A percentile compares a stretch with the other conserved stretches of the same genome.
Evolutionary conservation across 2,797 vertebrate species (phyloP).

Genomic region (Salarias fasciatus): DNA sequence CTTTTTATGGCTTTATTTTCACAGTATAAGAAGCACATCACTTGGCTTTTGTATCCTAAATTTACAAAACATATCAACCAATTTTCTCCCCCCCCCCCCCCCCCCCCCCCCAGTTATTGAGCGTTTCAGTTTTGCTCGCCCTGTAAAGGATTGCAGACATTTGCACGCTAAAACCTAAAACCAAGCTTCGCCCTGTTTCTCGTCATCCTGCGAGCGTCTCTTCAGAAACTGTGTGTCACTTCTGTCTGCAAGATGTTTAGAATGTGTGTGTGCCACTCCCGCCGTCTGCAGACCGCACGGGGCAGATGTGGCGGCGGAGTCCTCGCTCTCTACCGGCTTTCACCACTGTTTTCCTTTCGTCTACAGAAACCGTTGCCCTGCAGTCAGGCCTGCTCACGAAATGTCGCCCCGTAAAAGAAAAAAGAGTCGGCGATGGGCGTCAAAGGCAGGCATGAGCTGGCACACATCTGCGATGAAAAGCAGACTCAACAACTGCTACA

Average conservation of each 20-base stretch:
- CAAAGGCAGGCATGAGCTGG: constrained; percentile 62
- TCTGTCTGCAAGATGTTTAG: constrained; percentile 36
- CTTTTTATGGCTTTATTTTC: too few species aligned
- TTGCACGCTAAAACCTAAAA: too few species aligned
- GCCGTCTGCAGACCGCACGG: constrained; percentile 56
- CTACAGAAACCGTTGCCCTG: constrained; percentile 46
- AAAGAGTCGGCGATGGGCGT: constrained; percentile 26
- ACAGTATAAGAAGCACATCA: too few species aligned
- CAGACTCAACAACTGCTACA: constrained; percentile 35
- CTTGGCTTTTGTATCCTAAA: too few species aligned
- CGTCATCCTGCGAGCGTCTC: constrained; percentile 16
- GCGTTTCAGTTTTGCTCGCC: too few species aligned
- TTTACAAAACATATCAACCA: too few species aligned
- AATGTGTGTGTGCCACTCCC: constrained; percentile 40
- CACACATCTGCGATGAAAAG: constrained; percentile 58
- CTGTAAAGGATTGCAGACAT: too few species aligned
- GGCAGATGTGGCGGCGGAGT: constrained; percentile 44
- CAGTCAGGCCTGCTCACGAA: constrained; percentile 46
- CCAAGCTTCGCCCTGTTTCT: too few species aligned
- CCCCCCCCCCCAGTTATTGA: too few species aligned
- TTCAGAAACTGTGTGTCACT: constrained; percentile 24
- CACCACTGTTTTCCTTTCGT: constrained; percentile 55
- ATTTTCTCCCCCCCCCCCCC: too few species aligned
- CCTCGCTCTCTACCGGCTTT: constrained; percentile 36
- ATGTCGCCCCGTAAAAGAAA: constrained; percentile 31